Conservation (phyloP, 1,140 invertebrate species). For the Pomacea maculata region DNA sequence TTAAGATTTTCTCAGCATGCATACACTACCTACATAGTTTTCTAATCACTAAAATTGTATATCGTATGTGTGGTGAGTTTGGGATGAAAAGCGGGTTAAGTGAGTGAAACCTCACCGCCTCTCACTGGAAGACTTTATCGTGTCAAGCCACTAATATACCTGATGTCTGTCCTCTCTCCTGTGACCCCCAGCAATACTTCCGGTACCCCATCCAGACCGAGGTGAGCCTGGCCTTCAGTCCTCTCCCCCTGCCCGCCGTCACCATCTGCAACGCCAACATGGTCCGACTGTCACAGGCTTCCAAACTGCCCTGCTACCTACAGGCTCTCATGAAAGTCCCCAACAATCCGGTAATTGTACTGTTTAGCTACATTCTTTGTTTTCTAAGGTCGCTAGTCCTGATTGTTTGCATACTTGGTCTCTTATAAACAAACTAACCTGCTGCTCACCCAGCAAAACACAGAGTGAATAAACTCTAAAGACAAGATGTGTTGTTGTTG, state of each 20-base stretch:
- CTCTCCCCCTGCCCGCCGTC: conserved; percentile 11
- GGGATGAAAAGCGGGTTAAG: background rate
- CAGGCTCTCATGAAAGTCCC: background rate
- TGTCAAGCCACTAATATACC: too few species aligned
- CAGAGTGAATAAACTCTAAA: too few species aligned
- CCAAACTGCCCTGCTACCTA: conserved; percentile 1
- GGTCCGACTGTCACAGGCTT: background rate
- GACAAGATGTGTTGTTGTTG: too few species aligned
- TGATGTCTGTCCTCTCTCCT: too few species aligned
- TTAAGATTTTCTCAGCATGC: background rate
- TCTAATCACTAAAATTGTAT: too few species aligned
- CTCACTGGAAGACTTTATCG: too few species aligned
- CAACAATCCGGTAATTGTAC: background rate
- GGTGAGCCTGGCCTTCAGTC: conserved; percentile 11
- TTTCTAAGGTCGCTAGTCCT: too few species aligned
- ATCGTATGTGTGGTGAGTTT: background rate
- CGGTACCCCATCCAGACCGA: background rate
- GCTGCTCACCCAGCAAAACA: too few species aligned
- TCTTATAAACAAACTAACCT: too few species aligned
- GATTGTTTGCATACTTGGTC: too few species aligned
- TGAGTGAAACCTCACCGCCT: too few species aligned
- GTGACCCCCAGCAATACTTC: background rate
- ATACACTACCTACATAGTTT: accelerated
- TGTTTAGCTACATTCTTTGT: too few species aligned
- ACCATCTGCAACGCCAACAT: conserved; percentile 15